Evolutionary conservation across 2,113 vertebrate genomes (phyloP).

Genomic region (Motacilla tschutschensis): DNA sequence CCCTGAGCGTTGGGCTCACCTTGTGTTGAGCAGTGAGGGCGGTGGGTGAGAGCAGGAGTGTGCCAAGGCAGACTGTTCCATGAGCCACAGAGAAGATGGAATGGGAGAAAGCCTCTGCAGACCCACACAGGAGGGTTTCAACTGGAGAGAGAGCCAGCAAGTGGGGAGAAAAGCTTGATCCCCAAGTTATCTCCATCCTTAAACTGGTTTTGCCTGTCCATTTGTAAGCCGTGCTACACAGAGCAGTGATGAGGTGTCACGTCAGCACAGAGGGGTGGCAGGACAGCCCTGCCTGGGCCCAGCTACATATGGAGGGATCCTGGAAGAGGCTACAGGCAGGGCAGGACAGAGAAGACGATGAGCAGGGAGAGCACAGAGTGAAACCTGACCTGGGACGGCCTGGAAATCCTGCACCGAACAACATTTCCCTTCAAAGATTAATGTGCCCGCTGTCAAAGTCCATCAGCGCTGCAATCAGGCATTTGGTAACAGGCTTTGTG

Average conservation of each 20-base stretch:
- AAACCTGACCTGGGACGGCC: not conserved
- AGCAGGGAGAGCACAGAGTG: not conserved
- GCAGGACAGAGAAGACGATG: not conserved
- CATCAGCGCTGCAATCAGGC: not conserved
- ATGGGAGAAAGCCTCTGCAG: not conserved
- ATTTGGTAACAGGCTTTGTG: not conserved
- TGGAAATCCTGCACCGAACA: conserved; percentile 4
- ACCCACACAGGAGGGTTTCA: not conserved
- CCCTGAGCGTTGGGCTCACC: not conserved
- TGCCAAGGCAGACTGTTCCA: not conserved
- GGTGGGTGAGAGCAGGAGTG: too few relatives aligned
- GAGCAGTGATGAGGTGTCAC: not conserved
- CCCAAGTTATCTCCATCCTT: not conserved
- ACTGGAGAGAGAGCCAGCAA: not conserved
- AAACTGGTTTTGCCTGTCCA: not conserved
- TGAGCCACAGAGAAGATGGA: not conserved
- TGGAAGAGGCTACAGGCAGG: not conserved
- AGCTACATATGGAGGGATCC: not conserved
- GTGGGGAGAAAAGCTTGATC: not conserved
- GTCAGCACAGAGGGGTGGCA: rapidly evolving
- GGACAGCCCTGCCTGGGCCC: not conserved
- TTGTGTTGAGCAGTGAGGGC: too few relatives aligned
- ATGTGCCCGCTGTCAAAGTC: not conserved
- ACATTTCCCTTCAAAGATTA: not conserved
- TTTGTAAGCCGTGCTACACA: not conserved